Evolutionary conservation across 2,888 invertebrate genomes (phyloP).

Genomic region (Drosophila nr. perissopoda): DNA sequence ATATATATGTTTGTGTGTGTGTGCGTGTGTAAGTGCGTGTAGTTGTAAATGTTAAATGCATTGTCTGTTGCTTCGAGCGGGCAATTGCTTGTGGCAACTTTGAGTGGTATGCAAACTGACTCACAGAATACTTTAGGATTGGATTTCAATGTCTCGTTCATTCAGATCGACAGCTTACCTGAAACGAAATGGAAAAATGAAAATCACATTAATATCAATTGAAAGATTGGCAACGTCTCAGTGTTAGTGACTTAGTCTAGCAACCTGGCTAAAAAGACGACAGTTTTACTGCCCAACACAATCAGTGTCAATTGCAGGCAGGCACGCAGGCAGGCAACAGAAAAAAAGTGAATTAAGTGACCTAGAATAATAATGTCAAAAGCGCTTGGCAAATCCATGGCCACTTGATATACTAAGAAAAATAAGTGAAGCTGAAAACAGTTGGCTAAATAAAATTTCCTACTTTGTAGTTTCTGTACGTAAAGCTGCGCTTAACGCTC

Average conservation of each 20-base stretch:
- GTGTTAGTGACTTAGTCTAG: constrained; percentile 13
- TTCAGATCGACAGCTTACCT: constrained; percentile 46
- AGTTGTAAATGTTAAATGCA: constrained; percentile 47
- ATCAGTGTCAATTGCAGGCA: constrained; percentile 59
- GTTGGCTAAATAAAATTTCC: background rate
- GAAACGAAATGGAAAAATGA: constrained; percentile 39
- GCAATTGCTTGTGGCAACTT: constrained; percentile 46
- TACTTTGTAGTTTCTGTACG: constrained; percentile 15
- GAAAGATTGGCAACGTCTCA: constrained; percentile 21
- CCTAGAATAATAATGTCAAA: constrained; percentile 51
- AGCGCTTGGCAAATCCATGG: constrained; percentile 16
- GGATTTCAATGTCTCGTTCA: constrained; percentile 8
- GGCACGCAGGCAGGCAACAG: background rate
- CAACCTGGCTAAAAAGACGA: constrained; percentile 1
- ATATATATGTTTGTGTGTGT: background rate
- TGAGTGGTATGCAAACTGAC: constrained; percentile 40
- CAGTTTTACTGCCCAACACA: constrained; percentile 37
- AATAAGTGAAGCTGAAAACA: background rate
- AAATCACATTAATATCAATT: constrained; percentile 46
- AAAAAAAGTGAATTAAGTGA: constrained; percentile 34
- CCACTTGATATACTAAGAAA: constrained; percentile 19
- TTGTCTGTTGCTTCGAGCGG: constrained; percentile 23
- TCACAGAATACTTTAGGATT: constrained; percentile 10
- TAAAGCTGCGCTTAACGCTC: constrained; percentile 20
- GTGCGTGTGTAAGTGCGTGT: constrained; percentile 5